Evolutionary conservation across 2,888 invertebrate genomes (phyloP), one percentile per base, ranked within the genome.

Genomic region (Hipparchia semele): DNA sequence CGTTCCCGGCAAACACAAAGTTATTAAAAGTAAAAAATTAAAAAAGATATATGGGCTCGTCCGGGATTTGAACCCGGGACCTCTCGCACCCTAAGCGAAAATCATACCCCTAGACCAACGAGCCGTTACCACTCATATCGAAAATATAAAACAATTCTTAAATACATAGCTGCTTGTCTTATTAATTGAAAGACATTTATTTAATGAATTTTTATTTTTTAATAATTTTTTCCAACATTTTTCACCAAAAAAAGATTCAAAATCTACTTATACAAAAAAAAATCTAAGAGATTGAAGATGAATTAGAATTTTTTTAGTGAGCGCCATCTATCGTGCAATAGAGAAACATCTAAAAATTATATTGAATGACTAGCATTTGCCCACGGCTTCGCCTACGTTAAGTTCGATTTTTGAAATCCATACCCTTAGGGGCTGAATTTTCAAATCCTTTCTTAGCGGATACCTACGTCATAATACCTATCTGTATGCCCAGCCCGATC

Each of bases 1-100:
- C 39, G 5, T 39, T 39, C 5, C 39, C 39, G 1, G 39, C 2
- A 39, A 1, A 39, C 39, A 39, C 39, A 39, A 39, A 0, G 39
- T 39, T 39, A 39, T 4, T 39, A 64, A 59, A 10, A 68, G 45
- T 53, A 61, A 71, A 65, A 59, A 74, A 59, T 46, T 33, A 61
- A 74, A 70, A 68, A 66, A 74, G 82, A 82, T 86, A 83, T 76
- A 49, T 77, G 94, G 94, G 94, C 94, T 94, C 94, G 94, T 94
- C 94, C 94, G 94, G 94, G 94, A 94, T 94, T 94, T 94, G 94
- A 94, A 94, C 94, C 94, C 94, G 94, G 94, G 94, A 94, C 94
- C 94, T 94, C 94, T 94, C 94, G 93, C 94, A 94, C 94, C 94
- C 94, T 90, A 94, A 94, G 94, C 94, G 94, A 94, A 91, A 94